Conservation (phyloP, 2,888 invertebrate species). For the Euproctis similis region DNA sequence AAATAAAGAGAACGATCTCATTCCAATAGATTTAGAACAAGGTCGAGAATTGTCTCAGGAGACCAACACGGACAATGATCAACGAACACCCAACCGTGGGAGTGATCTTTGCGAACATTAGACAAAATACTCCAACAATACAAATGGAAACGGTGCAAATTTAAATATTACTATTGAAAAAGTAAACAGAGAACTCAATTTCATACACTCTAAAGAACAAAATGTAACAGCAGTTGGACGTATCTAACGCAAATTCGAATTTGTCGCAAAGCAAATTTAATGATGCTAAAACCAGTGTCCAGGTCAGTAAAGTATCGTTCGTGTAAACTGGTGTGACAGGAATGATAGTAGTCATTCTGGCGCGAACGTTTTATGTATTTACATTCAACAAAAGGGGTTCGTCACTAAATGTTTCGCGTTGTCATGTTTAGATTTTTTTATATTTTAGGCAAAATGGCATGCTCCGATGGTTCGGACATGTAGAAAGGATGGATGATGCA, state of each 20-base stretch:
- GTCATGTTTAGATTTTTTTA: no score
- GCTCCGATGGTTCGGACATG: no score
- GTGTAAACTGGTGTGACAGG: conserved; percentile 29
- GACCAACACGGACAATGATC: conserved; percentile 53
- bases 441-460: no score
- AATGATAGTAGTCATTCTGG: conserved; percentile 14
- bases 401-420: no score
- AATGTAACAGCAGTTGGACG: conserved; percentile 10
- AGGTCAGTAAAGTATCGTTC: conserved; percentile 31
- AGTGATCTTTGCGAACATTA: conserved; percentile 52
- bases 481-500: no score
- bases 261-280: conserved; percentile 28
- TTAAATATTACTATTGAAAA: conserved; percentile 19
- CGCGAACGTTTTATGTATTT: conserved; percentile 8
- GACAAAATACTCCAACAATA: conserved; percentile 36
- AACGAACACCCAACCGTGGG: conserved; percentile 57
- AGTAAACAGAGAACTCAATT: conserved; percentile 8
- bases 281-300: conserved; percentile 33
- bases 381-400: no score
- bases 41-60: conserved; percentile 65
- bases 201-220: conserved; percentile 12
- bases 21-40: conserved; percentile 51
- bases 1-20: conserved; percentile 12
- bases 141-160: conserved; percentile 31
- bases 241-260: conserved; percentile 13